These are phyloP conservation scores for Drosophila asahinai DNA, from an alignment of 1,140 invertebrate genomes.

Conservation along the genomic window DNA sequence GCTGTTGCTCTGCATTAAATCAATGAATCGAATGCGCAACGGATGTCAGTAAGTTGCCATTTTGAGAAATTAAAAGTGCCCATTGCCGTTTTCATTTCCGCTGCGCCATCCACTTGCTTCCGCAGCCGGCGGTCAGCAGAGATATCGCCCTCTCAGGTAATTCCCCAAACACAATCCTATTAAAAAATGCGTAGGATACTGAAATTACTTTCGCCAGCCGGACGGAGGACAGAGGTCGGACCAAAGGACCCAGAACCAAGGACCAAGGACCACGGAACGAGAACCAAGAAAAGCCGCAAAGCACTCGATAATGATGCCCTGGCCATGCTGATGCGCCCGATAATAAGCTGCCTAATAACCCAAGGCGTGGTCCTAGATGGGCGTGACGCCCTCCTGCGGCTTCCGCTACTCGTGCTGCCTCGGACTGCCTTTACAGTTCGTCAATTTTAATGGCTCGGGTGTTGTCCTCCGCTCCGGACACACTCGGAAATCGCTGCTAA, in stretches of 20 bases:
- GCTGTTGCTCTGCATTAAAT: slow-evolving; percentile 75
- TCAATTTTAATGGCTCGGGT: slow-evolving; percentile 78
- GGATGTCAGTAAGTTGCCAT: slow-evolving; percentile 79
- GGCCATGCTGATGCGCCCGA: slow-evolving; percentile 52
- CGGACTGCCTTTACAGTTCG: slow-evolving; percentile 78
- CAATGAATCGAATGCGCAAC: slow-evolving; percentile 75
- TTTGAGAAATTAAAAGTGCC: slow-evolving; percentile 83
- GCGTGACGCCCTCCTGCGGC: slow-evolving; percentile 16
- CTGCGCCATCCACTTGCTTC: slow-evolving; percentile 32
- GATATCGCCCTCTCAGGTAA: slow-evolving; percentile 55
- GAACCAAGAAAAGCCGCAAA: slow-evolving; percentile 59
- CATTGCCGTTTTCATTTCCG: slow-evolving; percentile 80
- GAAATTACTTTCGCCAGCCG: slow-evolving; percentile 44
- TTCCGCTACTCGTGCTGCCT: slow-evolving; percentile 2
- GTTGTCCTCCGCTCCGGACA: slow-evolving; percentile 38
- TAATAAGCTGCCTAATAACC: slow-evolving; percentile 83
- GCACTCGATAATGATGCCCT: slow-evolving; percentile 79
- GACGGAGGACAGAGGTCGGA: not conserved
- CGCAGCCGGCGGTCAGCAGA: slow-evolving; percentile 44
- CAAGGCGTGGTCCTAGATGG: slow-evolving; percentile 47
- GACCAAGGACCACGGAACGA: not conserved
- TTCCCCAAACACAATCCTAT: slow-evolving; percentile 80
- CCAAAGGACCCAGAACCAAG: not conserved
- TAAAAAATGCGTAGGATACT: slow-evolving; percentile 59
- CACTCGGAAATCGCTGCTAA: slow-evolving; percentile 81